Percentiles rank a stretch among this genome's conserved stretches.
phyloP scores from a whole-genome alignment of 2,888 invertebrate genomes.

The Didymodactylos carnosus region DNA sequence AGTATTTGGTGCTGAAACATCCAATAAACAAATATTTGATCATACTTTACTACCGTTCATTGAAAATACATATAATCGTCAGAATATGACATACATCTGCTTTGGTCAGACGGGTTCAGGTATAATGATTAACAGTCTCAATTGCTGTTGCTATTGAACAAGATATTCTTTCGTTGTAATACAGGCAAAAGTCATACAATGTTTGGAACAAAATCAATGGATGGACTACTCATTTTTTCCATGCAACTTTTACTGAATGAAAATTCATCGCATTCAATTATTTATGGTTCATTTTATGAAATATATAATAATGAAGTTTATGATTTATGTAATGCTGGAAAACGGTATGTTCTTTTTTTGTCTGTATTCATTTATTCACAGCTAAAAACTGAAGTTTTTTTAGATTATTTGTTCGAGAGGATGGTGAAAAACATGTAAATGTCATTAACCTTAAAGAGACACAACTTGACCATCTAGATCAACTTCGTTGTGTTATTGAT shows the following conservation, averaged over 20 bases:
- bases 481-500: constrained; percentile 25
- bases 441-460: constrained; percentile 31
- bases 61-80: neutral
- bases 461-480: constrained; percentile 22
- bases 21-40: constrained; percentile 5
- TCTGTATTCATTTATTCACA: constrained; percentile 15
- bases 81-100: constrained; percentile 11
- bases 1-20: neutral
- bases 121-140: too few relatives aligned
- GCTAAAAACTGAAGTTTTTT: neutral
- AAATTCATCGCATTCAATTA: neutral
- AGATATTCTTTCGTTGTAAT: neutral
- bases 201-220: constrained; percentile 1
- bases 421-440: constrained; percentile 27
- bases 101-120: constrained; percentile 13
- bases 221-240: constrained; percentile 6
- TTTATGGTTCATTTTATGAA: constrained; percentile 21
- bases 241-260: neutral
- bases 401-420: constrained; percentile 30
- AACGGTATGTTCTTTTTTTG: constrained; percentile 15
- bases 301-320: constrained; percentile 33
- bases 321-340: constrained; percentile 30
- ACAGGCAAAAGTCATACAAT: constrained; percentile 10
- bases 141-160: too few relatives aligned
- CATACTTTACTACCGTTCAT: constrained; percentile 7